Evolutionary conservation across 2,888 invertebrate genomes (phyloP).

Genomic region (Melikaiella ostensackeni): DNA sequence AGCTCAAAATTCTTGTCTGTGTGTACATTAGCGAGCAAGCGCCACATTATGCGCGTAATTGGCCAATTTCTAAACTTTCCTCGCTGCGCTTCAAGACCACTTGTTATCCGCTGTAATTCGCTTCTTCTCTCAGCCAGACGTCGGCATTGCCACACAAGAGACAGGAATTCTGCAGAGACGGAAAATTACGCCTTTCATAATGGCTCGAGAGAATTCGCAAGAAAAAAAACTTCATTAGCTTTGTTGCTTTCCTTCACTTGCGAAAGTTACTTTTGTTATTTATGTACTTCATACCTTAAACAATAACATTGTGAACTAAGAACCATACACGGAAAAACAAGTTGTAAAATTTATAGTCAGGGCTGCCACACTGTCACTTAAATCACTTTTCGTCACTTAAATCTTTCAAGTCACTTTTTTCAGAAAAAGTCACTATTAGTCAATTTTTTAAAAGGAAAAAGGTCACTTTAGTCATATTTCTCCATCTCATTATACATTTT

Average conservation of each 20-base stretch:
- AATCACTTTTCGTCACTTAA: too few relatives aligned
- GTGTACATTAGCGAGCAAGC: slow-evolving; percentile 11
- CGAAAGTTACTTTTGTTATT: background rate
- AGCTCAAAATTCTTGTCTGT: background rate
- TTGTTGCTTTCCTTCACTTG: slow-evolving; percentile 7
- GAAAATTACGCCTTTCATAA: slow-evolving; percentile 29
- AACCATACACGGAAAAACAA: too few relatives aligned
- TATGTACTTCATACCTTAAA: background rate
- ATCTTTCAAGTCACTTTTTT: too few relatives aligned
- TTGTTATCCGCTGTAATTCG: slow-evolving; percentile 26
- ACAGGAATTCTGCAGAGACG: slow-evolving; percentile 15
- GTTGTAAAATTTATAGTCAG: too few relatives aligned
- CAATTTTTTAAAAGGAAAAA: too few relatives aligned
- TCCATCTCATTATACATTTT: too few relatives aligned
- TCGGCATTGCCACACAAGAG: slow-evolving; percentile 31
- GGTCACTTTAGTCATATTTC: too few relatives aligned
- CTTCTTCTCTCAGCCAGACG: background rate
- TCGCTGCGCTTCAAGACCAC: slow-evolving; percentile 28
- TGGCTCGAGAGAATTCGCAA: background rate
- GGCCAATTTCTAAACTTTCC: slow-evolving; percentile 37
- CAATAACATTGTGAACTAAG: background rate
- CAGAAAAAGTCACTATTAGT: too few relatives aligned
- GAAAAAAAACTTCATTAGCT: slow-evolving; percentile 22
- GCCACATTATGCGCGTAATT: slow-evolving; percentile 22
- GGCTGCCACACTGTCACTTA: too few relatives aligned